Base-by-base conservation (phyloP, 2,888 invertebrate species). In the Micropterix aruncella region DNA sequence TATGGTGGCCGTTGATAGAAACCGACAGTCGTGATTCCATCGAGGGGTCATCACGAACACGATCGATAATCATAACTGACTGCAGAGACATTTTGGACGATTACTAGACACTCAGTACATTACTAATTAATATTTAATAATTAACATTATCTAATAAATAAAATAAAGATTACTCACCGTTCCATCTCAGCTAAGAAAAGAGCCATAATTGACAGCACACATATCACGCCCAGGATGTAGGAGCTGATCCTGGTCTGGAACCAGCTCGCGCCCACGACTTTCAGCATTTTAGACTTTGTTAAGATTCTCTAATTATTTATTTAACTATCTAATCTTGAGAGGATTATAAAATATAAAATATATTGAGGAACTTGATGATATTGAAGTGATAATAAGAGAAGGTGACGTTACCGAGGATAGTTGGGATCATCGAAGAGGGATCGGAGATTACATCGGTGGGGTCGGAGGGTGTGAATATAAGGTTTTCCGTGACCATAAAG, bases 231-330 rank as follows among this genome's bases (percentile, higher is more conserved):
- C 50, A 84, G 70, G 53, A 83, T 77, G 57, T 79, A 80, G 37
- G 81, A 80, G 58, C 81, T 80, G 56, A 83, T 75, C 59, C 81
- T 79, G 49, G 83, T 83, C 61, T 81, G 81, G 54, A 80, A 72
- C 82, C 82, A 82, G 45, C 83, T 83, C 58, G 84, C 83, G 54
- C 84, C 84, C 47, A 84, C 82, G 50, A 84, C 83, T 73, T 84
- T 84, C 61, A 84, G 65, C 71, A 82, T 82, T 60, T 75, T 74
- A 55, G 58, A 64, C 69, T 68, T 69, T 58, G 56, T 18, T 19
- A 38, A n/a, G 5, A 27, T 27, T 27, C 12, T 27, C 12, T 27
- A 27, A 27, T 27, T 7, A 16, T 37, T 45, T 36, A 44, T 17
- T 16, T 43, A 19, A 41, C 15, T 44, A 37, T 36, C 40, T 40